Evolutionary conservation across 2,797 vertebrate species (phyloP).

Genomic region (Heteromormyrus szaboi): DNA sequence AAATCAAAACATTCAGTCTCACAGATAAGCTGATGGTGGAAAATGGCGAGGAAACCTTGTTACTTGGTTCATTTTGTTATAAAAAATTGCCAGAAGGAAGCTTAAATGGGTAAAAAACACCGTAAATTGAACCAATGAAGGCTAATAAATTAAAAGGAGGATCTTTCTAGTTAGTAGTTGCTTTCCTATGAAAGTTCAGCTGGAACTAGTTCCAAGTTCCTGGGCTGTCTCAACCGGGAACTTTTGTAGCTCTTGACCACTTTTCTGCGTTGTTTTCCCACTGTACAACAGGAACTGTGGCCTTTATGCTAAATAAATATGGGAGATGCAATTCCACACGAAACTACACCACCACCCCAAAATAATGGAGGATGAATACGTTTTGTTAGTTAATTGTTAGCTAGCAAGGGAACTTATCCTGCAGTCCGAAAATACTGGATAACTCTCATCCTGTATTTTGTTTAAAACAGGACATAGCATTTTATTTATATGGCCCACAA

Average conservation of each 20-base stretch:
- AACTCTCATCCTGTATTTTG: neutral
- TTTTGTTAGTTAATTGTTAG: neutral
- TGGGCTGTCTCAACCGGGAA: neutral
- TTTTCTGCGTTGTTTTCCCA: neutral
- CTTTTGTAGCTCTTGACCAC: neutral
- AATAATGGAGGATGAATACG: neutral
- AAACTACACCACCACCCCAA: neutral
- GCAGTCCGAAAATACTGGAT: neutral
- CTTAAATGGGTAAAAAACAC: neutral
- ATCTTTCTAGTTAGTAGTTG: neutral
- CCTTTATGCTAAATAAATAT: neutral
- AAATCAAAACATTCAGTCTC: neutral
- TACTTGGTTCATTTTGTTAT: neutral
- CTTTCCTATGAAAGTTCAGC: neutral
- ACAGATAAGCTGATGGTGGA: neutral
- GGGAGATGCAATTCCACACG: neutral
- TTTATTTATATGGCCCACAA: neutral
- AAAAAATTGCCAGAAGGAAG: neutral
- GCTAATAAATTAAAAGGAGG: neutral
- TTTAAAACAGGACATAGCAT: neutral
- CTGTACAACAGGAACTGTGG: neutral
- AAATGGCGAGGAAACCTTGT: neutral
- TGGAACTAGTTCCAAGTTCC: neutral
- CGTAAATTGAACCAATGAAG: neutral
- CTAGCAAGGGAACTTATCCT: neutral